A percentile compares a stretch with the other conserved stretches of the same genome.
phyloP scores from a whole-genome alignment of 2,797 vertebrate species.

The Brachyrhaphis roseni region DNA sequence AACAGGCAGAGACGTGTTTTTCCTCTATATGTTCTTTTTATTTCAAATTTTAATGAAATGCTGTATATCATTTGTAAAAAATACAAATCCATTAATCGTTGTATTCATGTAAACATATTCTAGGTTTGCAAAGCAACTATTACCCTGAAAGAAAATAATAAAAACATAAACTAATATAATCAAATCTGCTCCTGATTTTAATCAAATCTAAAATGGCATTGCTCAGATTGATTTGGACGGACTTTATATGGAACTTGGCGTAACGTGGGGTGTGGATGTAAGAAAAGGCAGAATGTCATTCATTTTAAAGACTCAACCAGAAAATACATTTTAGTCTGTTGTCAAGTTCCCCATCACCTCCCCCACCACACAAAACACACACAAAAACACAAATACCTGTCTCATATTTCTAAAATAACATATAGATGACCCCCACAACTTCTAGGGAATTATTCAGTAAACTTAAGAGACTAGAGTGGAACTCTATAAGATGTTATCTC shows the following conservation, averaged over 20 bases:
- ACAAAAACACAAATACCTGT: too few relatives aligned
- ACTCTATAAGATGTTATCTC: neutral
- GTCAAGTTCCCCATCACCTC: neutral
- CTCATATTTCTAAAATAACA: neutral
- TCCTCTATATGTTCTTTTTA: neutral
- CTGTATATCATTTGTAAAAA: neutral
- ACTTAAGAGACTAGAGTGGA: neutral
- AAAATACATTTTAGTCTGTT: neutral
- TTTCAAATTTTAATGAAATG: neutral
- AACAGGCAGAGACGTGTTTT: neutral
- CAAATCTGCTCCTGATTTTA: neutral
- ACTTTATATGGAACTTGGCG: neutral
- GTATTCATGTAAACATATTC: neutral
- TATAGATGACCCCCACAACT: neutral
- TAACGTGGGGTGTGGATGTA: neutral
- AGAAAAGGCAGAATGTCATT: neutral
- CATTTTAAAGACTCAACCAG: neutral
- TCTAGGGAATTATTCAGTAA: neutral
- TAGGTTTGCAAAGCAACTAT: neutral
- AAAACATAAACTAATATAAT: neutral
- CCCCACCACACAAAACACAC: too few relatives aligned
- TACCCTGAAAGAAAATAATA: neutral
- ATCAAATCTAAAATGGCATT: neutral
- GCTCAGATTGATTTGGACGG: neutral
- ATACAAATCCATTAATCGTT: neutral